These are phyloP conservation scores for Thaleichthys pacificus DNA, from an alignment of 2,797 vertebrate species.

Conservation along the genomic window DNA sequence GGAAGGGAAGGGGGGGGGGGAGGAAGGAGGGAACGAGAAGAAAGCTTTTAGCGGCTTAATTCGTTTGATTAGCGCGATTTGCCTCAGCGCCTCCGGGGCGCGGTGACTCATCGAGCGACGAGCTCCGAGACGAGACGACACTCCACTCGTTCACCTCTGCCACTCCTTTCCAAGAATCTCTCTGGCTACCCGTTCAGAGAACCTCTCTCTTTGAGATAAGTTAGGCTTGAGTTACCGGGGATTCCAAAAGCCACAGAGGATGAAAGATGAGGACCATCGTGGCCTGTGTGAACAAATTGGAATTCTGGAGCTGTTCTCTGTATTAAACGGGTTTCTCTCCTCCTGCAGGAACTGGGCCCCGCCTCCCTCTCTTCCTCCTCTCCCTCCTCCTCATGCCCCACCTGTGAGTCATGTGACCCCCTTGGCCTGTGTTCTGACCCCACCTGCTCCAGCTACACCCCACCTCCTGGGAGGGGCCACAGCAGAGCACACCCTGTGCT, in stretches of 20 bases:
- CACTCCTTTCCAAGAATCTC: not conserved
- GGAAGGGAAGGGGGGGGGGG: constrained; percentile 7
- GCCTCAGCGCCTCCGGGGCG: not conserved
- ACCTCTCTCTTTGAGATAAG: not conserved
- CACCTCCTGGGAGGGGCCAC: constrained; percentile 21
- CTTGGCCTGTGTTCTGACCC: constrained; percentile 57
- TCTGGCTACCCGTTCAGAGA: not conserved
- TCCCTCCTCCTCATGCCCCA: constrained; percentile 56
- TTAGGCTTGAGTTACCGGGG: not conserved
- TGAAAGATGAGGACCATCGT: not conserved
- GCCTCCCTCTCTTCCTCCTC: constrained; percentile 42
- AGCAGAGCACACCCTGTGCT: constrained; percentile 68
- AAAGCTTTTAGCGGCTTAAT: constrained; percentile 15
- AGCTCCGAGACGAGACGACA: not conserved
- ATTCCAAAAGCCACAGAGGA: not conserved
- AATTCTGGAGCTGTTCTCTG: not conserved
- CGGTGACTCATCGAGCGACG: constrained; percentile 1
- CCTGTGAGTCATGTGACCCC: constrained; percentile 57
- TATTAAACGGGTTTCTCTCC: not conserved
- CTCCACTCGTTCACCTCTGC: constrained; percentile 3
- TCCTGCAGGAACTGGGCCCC: constrained; percentile 68
- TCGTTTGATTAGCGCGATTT: constrained; percentile 23
- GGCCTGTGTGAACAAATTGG: not conserved
- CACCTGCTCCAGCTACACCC: constrained; percentile 52
- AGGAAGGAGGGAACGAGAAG: constrained; percentile 9